phyloP scores from a whole-genome alignment of 2,888 invertebrate species.

The Xanthorhoe spadicearia region DNA sequence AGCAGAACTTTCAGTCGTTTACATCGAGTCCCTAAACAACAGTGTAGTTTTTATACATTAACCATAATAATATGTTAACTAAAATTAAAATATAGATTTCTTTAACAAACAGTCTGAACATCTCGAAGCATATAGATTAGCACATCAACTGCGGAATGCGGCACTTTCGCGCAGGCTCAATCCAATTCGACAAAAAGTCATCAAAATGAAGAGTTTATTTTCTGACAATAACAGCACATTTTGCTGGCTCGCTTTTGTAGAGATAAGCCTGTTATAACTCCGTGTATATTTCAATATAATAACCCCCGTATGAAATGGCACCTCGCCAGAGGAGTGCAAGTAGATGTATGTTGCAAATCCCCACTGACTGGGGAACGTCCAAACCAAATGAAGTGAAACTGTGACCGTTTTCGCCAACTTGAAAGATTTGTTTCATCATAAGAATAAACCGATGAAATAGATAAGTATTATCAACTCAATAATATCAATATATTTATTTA shows the following conservation, averaged over 20 bases:
- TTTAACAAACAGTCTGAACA: neutral
- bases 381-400: constrained; percentile 33
- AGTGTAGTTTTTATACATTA: neutral
- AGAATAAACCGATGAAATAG: neutral
- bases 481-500: too few relatives aligned
- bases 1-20: too few relatives aligned
- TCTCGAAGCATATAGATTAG: constrained; percentile 13
- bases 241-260: constrained; percentile 43
- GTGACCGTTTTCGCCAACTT: constrained; percentile 8
- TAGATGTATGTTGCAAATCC: constrained; percentile 36
- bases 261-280: constrained; percentile 47
- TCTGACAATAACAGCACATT: constrained; percentile 41
- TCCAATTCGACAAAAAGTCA: constrained; percentile 34
- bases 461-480: too few relatives aligned
- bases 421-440: neutral
- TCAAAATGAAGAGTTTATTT: constrained; percentile 36
- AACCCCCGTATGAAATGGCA: constrained; percentile 46
- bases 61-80: neutral
- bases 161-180: constrained; percentile 20
- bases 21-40: too few relatives aligned
- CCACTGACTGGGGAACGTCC: constrained; percentile 30
- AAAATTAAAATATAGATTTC: neutral
- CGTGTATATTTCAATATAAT: constrained; percentile 46
- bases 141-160: constrained; percentile 20
- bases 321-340: constrained; percentile 43